Base-by-base conservation (phyloP, 2,797 vertebrate species). In the Malacoraja senta region DNA sequence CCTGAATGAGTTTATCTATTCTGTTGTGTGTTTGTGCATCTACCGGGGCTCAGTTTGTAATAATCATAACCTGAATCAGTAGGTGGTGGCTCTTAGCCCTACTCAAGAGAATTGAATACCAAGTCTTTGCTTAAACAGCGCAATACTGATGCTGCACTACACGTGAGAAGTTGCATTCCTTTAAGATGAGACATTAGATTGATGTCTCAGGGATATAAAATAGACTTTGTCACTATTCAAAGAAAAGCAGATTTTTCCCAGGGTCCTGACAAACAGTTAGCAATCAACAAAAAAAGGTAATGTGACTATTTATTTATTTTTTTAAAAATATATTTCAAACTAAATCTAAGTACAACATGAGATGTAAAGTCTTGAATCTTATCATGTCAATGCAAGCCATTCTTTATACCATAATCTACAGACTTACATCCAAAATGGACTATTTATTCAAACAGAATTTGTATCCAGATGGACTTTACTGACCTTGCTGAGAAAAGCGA, bases 401-500 rank as follows among this genome's bases (percentile, higher is more conserved):
- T 13, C 65, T 29, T 61, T 61, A 15, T n/a, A n/a, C 15, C 58
- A 12, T 84, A 26, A 6, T 61, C 81, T 12, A 61, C 58, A n/a
- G 7, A 61, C 61, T 26, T n/a, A 29, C 4, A n/a, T 26, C 26
- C 19, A 88, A 68, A 9, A 9, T 35, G 2, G 7, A 88, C 61
- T 32, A 35, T 17, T 0, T 65, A 32, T 8, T 10, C 15, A 17
- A 65, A 88, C 17, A 65, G 32, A 65, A 19, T 68, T 32, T 8
- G n/a, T 88, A 65, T 68, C 3, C 21, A 8, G 8, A 35, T 88
- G 15, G 29, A 65, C 65, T n/a, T 65, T 81, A 93, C 93, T 29
- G 94, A 97, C 97, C 97, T 97, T 97, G 65, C 97, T 95, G 65
- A 97, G 0, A 44, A 97, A 93, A 6, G 96, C 96, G 72, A 94